phyloP scores from a whole-genome alignment of 1,140 invertebrate species.

The Lordiphosa mommai region DNA sequence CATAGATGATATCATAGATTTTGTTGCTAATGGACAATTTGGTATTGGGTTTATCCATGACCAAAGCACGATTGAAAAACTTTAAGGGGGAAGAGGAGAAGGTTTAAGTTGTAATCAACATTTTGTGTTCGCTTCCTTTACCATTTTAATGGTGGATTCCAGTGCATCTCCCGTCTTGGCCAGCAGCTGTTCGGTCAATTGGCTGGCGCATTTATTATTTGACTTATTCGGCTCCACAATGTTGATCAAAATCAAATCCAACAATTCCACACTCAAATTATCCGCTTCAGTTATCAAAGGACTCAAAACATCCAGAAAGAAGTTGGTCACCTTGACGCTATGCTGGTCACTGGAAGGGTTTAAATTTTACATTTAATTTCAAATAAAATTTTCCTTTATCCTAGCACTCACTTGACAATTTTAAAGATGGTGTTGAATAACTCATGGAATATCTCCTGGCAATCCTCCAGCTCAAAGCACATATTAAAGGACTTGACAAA shows the following conservation, averaged over 20 bases:
- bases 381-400: not conserved
- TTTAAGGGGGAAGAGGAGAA: slow-evolving; percentile 81
- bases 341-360: slow-evolving; percentile 91
- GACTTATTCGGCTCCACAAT: slow-evolving; percentile 97
- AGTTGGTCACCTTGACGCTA: slow-evolving; percentile 96
- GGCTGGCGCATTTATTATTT: slow-evolving; percentile 93
- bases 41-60: slow-evolving; percentile 94
- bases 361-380: slow-evolving; percentile 9
- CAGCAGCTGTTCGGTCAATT: slow-evolving; percentile 94
- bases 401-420: slow-evolving; percentile 92
- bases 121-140: slow-evolving; percentile 67
- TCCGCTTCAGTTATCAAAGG: slow-evolving; percentile 97
- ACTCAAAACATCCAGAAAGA: slow-evolving; percentile 96
- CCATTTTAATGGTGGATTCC: slow-evolving; percentile 96
- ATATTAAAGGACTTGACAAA: slow-evolving; percentile 99
- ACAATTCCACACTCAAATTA: slow-evolving; percentile 94
- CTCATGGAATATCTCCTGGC: slow-evolving; percentile 96
- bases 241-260: slow-evolving; percentile 96
- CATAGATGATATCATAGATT: slow-evolving; percentile 98
- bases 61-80: slow-evolving; percentile 97
- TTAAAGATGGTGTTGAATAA: slow-evolving; percentile 97
- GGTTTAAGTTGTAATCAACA: not conserved
- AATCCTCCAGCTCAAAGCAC: slow-evolving; percentile 98
- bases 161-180: slow-evolving; percentile 94
- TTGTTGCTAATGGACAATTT: slow-evolving; percentile 89